Conservation (phyloP, 1,140 invertebrate species). For the Elymnias hypermnestra region DNA sequence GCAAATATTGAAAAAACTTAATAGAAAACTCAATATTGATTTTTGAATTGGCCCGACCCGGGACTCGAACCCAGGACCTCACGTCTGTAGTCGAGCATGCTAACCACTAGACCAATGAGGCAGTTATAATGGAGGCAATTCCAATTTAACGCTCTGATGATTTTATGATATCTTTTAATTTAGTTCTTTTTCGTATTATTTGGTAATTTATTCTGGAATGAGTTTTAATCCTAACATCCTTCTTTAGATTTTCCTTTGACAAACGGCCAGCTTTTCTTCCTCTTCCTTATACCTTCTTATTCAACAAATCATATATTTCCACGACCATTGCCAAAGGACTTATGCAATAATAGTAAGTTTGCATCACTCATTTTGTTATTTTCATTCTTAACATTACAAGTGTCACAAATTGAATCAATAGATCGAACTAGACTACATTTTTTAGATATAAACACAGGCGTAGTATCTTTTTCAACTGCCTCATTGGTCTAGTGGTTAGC, state of each 20-base stretch:
- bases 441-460: slow-evolving; percentile 74
- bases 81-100: too few species aligned
- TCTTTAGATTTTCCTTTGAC: too few species aligned
- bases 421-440: slow-evolving; percentile 76
- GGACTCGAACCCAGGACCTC: too few species aligned
- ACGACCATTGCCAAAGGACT: slow-evolving; percentile 64
- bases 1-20: too few species aligned
- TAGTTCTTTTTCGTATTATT: too few species aligned
- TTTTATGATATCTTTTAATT: slow-evolving; percentile 38
- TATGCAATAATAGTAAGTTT: slow-evolving; percentile 73
- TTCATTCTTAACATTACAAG: slow-evolving; percentile 75
- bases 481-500: too few species aligned
- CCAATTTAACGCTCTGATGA: too few species aligned
- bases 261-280: too few species aligned
- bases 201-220: slow-evolving; percentile 77
- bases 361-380: slow-evolving; percentile 73
- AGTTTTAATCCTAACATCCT: slow-evolving; percentile 74
- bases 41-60: too few species aligned
- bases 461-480: slow-evolving; percentile 49
- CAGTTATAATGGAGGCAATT: too few species aligned
- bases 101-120: too few species aligned
- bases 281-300: slow-evolving; percentile 49
- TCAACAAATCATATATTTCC: slow-evolving; percentile 61
- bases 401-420: slow-evolving; percentile 77
- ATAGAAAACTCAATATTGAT: too few species aligned